Evolutionary conservation across 2,888 invertebrate species (phyloP).

Genomic region (Liodrosophila aerea): DNA sequence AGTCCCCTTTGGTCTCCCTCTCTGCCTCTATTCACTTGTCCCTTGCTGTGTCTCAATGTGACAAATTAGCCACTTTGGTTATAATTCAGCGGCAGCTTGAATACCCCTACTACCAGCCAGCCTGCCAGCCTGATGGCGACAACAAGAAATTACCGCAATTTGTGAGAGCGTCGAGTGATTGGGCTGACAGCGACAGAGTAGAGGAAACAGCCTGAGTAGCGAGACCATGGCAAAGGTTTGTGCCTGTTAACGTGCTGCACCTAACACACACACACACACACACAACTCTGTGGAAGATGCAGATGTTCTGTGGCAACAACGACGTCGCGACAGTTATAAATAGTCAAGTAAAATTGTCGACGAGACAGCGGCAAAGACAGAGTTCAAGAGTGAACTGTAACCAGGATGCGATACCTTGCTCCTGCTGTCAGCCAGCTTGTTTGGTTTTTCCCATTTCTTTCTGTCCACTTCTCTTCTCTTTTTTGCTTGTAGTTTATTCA

Average conservation of each 20-base stretch:
- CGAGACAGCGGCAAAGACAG: conserved; percentile 32
- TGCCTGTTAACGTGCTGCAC: conserved; percentile 42
- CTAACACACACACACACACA: conserved; percentile 49
- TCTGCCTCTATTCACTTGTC: conserved; percentile 9
- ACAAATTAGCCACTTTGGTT: conserved; percentile 75
- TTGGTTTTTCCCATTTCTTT: conserved; percentile 9
- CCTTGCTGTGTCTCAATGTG: conserved; percentile 32
- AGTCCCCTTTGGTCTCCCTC: conserved; percentile 23
- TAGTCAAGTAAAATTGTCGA: conserved; percentile 71
- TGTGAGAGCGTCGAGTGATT: conserved; percentile 71
- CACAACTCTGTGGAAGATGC: conserved; percentile 56
- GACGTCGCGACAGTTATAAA: conserved; percentile 70
- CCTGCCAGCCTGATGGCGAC: conserved; percentile 63
- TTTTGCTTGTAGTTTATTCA: conserved; percentile 68
- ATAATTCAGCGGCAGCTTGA: conserved; percentile 64
- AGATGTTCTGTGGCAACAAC: conserved; percentile 6
- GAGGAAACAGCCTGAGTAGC: neutral
- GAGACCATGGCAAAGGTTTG: conserved; percentile 22
- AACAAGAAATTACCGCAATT: conserved; percentile 77
- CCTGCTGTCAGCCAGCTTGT: conserved; percentile 22
- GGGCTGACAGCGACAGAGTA: conserved; percentile 19
- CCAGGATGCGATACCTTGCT: conserved; percentile 52
- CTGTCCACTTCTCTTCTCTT: conserved; percentile 17
- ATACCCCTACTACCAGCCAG: no score
- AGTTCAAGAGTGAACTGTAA: conserved; percentile 22